Conservation (phyloP, 1,140 invertebrate genomes). For the Conus betulinus region DNA sequence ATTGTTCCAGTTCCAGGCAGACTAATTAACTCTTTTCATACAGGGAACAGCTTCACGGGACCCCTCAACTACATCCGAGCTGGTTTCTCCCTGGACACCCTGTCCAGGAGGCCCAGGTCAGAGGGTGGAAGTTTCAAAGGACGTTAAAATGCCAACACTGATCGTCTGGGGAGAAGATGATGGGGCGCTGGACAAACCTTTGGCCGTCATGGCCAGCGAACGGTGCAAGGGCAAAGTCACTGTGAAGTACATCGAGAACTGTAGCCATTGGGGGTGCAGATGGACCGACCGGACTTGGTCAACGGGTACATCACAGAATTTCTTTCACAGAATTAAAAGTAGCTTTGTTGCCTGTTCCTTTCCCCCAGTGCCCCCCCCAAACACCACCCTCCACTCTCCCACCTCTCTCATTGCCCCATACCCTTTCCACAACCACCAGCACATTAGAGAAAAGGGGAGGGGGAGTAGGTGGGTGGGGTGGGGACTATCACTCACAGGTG, state of each 20-base stretch:
- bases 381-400: too few relatives aligned
- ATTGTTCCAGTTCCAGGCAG: too few relatives aligned
- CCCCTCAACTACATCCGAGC: conserved; percentile 86
- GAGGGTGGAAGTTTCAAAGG: background rate
- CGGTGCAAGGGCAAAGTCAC: conserved; percentile 79
- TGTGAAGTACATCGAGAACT: conserved; percentile 81
- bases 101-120: background rate
- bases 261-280: conserved; percentile 86
- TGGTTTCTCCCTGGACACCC: background rate
- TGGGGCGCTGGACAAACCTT: conserved; percentile 79
- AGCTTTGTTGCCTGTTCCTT: too few relatives aligned
- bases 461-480: too few relatives aligned
- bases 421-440: too few relatives aligned
- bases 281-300: conserved; percentile 83
- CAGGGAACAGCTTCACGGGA: conserved; percentile 83
- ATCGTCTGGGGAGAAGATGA: conserved; percentile 83
- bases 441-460: too few relatives aligned
- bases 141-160: conserved; percentile 79
- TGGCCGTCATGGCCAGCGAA: conserved; percentile 80
- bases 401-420: too few relatives aligned
- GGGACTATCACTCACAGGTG: too few relatives aligned
- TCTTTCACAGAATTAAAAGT: conserved; percentile 67
- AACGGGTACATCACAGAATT: conserved; percentile 84
- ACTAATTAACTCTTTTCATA: too few relatives aligned
- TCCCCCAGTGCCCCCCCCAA: too few relatives aligned